Evolutionary conservation across 2,888 invertebrate species (phyloP).

Genomic region (Diaphora mendica): DNA sequence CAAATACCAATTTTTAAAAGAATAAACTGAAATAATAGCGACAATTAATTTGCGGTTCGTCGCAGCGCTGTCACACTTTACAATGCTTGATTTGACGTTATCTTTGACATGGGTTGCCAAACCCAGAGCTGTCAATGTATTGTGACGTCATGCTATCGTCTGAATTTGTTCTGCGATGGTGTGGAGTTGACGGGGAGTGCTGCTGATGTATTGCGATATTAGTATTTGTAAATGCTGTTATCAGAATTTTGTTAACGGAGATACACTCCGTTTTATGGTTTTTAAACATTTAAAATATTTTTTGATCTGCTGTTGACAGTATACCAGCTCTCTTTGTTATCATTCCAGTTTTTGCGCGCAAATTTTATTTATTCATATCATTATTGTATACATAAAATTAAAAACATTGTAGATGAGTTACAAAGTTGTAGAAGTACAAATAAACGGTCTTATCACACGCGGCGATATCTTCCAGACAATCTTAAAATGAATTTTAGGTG

Average conservation of each 20-base stretch:
- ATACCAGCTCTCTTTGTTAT: neutral
- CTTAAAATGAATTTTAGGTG: too few species aligned
- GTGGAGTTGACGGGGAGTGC: conserved; percentile 2
- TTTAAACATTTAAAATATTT: neutral
- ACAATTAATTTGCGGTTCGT: conserved; percentile 5
- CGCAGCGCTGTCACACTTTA: conserved; percentile 25
- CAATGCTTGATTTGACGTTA: conserved; percentile 44
- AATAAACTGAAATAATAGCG: neutral
- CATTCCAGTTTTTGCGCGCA: neutral
- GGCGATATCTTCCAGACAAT: too few species aligned
- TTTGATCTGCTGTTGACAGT: neutral
- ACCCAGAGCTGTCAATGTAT: conserved; percentile 38
- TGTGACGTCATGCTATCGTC: conserved; percentile 21
- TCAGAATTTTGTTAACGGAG: neutral
- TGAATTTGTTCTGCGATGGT: conserved; percentile 1
- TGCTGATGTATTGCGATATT: neutral
- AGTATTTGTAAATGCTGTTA: neutral
- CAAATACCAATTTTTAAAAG: neutral
- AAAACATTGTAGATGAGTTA: too few species aligned
- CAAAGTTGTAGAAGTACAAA: too few species aligned
- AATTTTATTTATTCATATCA: too few species aligned
- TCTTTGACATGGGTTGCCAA: conserved; percentile 44
- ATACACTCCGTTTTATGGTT: neutral
- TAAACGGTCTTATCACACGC: too few species aligned
- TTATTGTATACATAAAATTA: too few species aligned